These are phyloP conservation scores for Micromesistius poutassou DNA, from an alignment of 2,797 vertebrate genomes.

Conservation along the genomic window DNA sequence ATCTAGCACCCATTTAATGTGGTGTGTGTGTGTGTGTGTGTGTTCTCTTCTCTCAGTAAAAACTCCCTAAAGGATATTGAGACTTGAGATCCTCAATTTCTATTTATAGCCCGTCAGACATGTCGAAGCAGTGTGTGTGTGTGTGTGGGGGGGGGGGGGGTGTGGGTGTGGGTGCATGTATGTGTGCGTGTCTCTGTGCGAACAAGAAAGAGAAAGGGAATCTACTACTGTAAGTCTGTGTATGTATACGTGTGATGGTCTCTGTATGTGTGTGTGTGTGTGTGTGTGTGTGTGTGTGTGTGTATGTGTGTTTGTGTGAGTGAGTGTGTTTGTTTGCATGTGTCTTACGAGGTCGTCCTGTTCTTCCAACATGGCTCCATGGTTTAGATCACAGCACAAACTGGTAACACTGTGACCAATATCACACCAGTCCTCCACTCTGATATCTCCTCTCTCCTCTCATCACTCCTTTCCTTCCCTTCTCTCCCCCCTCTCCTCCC, in stretches of 20 bases:
- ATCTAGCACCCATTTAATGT: too few relatives aligned
- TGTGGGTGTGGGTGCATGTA: not conserved
- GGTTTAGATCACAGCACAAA: constrained; percentile 45
- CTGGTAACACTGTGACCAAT: constrained; percentile 52
- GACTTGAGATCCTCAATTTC: constrained; percentile 48
- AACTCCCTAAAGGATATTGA: constrained; percentile 33
- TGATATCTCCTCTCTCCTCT: not conserved
- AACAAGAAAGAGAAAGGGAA: too few relatives aligned
- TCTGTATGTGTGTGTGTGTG: constrained; percentile 1
- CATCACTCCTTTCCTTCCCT: constrained; percentile 12
- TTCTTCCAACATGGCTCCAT: constrained; percentile 70
- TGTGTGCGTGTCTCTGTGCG: not conserved
- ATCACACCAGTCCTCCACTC: not conserved
- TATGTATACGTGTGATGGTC: constrained; percentile 14
- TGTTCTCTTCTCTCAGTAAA: constrained; percentile 29
- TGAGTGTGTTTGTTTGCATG: not conserved
- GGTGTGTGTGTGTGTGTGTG: constrained; percentile 7
- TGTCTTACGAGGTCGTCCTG: constrained; percentile 62
- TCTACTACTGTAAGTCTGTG: not conserved
- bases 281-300: constrained; percentile 2
- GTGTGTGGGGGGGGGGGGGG: not conserved
- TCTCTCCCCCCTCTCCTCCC: not conserved
- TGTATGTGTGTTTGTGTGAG: constrained; percentile 2
- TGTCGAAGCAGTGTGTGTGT: constrained; percentile 29
- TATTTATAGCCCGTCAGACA: constrained; percentile 71